Evolutionary conservation across 2,113 vertebrate species (phyloP).

Genomic region (Myrmophylax atrothorax): DNA sequence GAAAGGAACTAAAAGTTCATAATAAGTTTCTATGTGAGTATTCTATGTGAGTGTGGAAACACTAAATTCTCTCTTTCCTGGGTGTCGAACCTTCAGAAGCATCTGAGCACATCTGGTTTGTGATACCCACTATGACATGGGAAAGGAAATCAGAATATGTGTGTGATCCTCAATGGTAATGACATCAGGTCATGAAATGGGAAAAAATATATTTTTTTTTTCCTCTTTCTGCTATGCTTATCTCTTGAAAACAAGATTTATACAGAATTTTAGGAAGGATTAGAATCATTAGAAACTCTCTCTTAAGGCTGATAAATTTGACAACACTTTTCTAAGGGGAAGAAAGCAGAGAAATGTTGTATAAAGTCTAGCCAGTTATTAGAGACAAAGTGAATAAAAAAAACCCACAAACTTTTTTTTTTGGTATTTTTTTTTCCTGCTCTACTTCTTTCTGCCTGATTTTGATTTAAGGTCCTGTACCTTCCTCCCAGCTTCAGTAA

Average conservation of each 20-base stretch:
- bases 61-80: background rate
- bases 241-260: background rate
- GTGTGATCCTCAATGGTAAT: fast-evolving
- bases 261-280: background rate
- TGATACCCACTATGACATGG: background rate
- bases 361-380: background rate
- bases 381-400: background rate
- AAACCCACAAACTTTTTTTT: too few relatives aligned
- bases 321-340: fast-evolving
- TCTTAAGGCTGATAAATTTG: background rate
- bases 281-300: background rate
- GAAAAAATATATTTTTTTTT: fast-evolving
- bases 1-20: background rate
- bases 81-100: background rate
- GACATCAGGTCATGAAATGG: background rate
- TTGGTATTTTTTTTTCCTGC: background rate
- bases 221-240: background rate
- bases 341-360: fast-evolving
- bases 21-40: fast-evolving
- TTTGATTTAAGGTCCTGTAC: background rate
- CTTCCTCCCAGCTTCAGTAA: background rate
- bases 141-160: background rate
- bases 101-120: fast-evolving
- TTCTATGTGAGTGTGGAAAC: background rate
- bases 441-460: background rate